A percentile compares a stretch with the other conserved stretches of the same genome.
Evolutionary conservation across 2,888 invertebrate genomes (phyloP).

Genomic region (Pantelozetes paolii): DNA sequence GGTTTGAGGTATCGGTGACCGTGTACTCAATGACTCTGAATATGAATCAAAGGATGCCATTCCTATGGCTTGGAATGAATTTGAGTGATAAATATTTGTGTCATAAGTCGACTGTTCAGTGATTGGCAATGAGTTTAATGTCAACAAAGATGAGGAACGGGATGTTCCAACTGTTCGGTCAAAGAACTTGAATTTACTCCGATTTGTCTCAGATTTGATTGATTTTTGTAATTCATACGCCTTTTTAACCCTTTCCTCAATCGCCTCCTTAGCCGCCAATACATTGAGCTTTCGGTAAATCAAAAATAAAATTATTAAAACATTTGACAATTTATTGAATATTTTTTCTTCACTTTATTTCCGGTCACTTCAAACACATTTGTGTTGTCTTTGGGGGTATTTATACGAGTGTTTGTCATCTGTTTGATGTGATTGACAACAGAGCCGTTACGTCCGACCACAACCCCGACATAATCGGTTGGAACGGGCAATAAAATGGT

Average conservation of each 20-base stretch:
- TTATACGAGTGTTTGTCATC: constrained; percentile 16
- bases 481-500: neutral
- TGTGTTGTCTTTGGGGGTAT: neutral
- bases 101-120: too few relatives aligned
- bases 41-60: too few relatives aligned
- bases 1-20: too few relatives aligned
- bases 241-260: neutral
- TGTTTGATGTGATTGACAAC: constrained; percentile 9
- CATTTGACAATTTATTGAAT: neutral
- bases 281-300: neutral
- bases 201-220: neutral
- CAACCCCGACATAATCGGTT: constrained; percentile 10
- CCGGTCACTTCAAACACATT: constrained; percentile 19
- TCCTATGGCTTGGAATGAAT: too few relatives aligned
- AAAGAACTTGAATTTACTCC: neutral
- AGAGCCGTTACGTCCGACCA: constrained; percentile 7
- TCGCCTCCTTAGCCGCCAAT: constrained; percentile 29
- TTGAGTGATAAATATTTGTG: too few relatives aligned
- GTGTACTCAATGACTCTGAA: too few relatives aligned
- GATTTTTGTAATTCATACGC: neutral
- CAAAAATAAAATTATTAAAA: neutral
- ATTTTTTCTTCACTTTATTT: neutral
- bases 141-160: too few relatives aligned
- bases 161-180: neutral
- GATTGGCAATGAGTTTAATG: too few relatives aligned